Base-by-base conservation (phyloP, 2,888 invertebrate genomes). In the Polietes domitor region DNA sequence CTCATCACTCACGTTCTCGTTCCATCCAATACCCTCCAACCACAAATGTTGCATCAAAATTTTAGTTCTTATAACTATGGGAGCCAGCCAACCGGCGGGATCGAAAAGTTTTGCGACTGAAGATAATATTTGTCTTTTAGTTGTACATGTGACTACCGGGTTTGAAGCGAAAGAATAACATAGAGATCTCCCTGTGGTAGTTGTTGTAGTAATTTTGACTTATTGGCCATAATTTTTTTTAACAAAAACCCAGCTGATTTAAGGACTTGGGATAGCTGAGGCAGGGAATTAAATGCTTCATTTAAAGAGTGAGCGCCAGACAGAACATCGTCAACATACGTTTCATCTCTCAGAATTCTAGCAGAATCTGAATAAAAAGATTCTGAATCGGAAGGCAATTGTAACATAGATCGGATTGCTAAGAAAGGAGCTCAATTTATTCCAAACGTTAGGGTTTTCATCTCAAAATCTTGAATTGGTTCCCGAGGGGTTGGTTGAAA, bases 21-120 rank as follows among this genome's bases (percentile, higher is more conserved):
- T 77, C 83, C 83, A 80, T 2, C 75, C 24, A 9, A 41, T 17
- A 4, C 77, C 63, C 26, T 84, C 77, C 2, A 85, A 28, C 84
- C 81, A 82, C 21, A 65, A 32, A 50, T 71, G n/a, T n/a, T n/a
- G n/a, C n/a, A n/a, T n/a, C n/a, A n/a, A n/a, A n/a, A n/a, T n/a
- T n/a, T n/a, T n/a, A n/a, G n/a, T n/a, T n/a, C n/a, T n/a, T n/a
- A n/a, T n/a, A n/a, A n/a, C n/a, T n/a, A n/a, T n/a, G n/a, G n/a
- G n/a, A n/a, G n/a, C n/a, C n/a, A n/a, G n/a, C n/a, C n/a, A n/a
- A n/a, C n/a, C n/a, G n/a, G n/a, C n/a, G n/a, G n/a, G n/a, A n/a
- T n/a, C n/a, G n/a, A n/a, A n/a, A n/a, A n/a, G n/a, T n/a, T n/a
- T n/a, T 24, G 71, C 71, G 10, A 80, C 19, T 4, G 32, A 26